Percentiles rank a stretch among this genome's conserved stretches.
These are phyloP conservation scores for Siniperca chuatsi DNA, from an alignment of 2,113 vertebrate species.

Conservation along the genomic window DNA sequence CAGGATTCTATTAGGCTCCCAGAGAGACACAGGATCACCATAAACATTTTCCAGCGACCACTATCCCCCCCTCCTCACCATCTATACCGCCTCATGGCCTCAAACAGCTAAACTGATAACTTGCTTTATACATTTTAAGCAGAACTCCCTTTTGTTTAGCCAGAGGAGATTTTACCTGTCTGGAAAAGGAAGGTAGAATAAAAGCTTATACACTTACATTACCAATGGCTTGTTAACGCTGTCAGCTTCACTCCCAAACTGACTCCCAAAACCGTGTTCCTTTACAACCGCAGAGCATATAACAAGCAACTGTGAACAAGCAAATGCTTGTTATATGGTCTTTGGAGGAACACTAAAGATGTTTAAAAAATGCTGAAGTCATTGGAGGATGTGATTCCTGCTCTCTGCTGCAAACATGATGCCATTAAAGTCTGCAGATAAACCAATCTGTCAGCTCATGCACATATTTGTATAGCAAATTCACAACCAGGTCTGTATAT, in stretches of 20 bases:
- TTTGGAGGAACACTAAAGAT: conserved; percentile 65
- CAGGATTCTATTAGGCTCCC: conserved; percentile 77
- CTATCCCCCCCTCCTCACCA: conserved; percentile 26
- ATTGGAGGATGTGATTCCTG: conserved; percentile 59
- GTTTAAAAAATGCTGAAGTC: conserved; percentile 60
- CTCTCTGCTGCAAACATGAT: conserved; percentile 47
- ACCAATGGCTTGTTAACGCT: conserved; percentile 63
- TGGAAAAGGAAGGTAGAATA: conserved; percentile 51
- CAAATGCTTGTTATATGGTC: conserved; percentile 68
- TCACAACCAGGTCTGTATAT: conserved; percentile 8
- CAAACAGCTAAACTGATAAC: conserved; percentile 48
- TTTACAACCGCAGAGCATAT: conserved; percentile 50
- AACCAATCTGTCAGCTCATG: conserved; percentile 39
- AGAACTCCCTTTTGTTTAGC: conserved; percentile 43
- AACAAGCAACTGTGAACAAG: conserved; percentile 61
- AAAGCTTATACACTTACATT: conserved; percentile 60
- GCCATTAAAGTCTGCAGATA: conserved; percentile 54
- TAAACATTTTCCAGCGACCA: conserved; percentile 70
- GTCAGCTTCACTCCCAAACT: conserved; percentile 51
- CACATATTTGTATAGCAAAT: conserved; percentile 21
- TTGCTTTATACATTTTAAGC: conserved; percentile 63
- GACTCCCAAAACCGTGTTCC: conserved; percentile 58
- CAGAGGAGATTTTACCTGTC: conserved; percentile 57
- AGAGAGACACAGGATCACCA: conserved; percentile 75
- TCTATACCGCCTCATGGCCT: conserved; percentile 55